Conservation (phyloP, 2,888 invertebrate species). For the Rugalucina vietnamica region DNA sequence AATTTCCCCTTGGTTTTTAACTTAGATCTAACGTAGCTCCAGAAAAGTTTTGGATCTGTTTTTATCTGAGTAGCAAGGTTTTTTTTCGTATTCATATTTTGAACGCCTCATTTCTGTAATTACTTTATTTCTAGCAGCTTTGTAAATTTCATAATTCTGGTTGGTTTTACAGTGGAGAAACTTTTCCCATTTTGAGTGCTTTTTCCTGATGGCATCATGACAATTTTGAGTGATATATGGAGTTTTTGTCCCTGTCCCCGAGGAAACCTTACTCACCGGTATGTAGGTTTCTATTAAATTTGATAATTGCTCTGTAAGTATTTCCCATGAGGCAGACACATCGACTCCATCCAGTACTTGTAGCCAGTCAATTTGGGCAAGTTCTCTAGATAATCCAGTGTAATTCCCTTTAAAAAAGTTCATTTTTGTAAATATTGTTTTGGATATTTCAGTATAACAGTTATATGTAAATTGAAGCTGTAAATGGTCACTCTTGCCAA, state of each 20-base stretch:
- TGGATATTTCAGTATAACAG: not conserved
- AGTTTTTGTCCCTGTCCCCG: not conserved
- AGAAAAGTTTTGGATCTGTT: slow-evolving; percentile 5
- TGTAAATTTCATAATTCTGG: not conserved
- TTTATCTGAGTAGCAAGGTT: slow-evolving; percentile 1
- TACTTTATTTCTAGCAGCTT: not conserved
- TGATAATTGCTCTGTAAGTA: not conserved
- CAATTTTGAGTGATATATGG: not conserved
- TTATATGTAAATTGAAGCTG: not conserved
- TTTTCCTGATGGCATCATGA: not conserved
- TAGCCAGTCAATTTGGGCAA: slow-evolving; percentile 11
- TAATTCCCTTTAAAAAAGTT: slow-evolving; percentile 30
- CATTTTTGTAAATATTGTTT: not conserved
- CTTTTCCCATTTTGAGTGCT: not conserved
- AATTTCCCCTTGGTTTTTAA: slow-evolving; percentile 10
- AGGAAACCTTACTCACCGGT: not conserved
- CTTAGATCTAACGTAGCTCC: slow-evolving; percentile 28
- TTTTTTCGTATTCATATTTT: not conserved
- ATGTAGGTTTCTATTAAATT: not conserved
- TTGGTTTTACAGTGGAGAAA: not conserved
- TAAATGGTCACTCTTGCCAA: not conserved
- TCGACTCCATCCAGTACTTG: not conserved
- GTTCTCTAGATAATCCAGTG: not conserved
- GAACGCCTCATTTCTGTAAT: not conserved
- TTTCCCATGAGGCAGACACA: slow-evolving; percentile 7